Percentiles rank a stretch among this genome's conserved stretches.
These are phyloP conservation scores for Polypterus bichir DNA, from an alignment of 2,113 vertebrate genomes.

Conservation along the genomic window DNA sequence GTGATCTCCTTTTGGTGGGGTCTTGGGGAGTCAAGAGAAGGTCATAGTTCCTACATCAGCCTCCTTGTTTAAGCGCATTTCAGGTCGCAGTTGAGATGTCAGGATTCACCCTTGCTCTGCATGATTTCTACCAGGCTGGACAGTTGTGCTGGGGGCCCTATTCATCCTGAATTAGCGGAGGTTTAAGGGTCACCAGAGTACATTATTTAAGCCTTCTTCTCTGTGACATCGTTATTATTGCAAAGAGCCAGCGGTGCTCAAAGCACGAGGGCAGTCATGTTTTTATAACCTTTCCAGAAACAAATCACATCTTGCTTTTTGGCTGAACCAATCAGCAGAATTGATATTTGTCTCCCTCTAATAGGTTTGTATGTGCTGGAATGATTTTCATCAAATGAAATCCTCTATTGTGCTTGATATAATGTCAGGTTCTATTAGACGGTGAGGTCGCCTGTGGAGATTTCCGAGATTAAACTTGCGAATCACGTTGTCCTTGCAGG, in stretches of 20 bases:
- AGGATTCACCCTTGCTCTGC: too few relatives aligned
- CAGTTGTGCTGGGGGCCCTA: too few relatives aligned
- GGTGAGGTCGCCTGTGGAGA: conserved; percentile 41
- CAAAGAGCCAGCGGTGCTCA: neutral
- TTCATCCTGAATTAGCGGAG: too few relatives aligned
- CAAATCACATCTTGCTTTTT: conserved; percentile 62
- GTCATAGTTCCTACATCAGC: too few relatives aligned
- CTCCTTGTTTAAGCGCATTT: too few relatives aligned
- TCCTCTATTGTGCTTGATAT: conserved; percentile 98
- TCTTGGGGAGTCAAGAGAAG: too few relatives aligned
- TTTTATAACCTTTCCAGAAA: conserved; percentile 58
- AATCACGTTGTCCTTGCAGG: too few relatives aligned
- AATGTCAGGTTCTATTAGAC: conserved; percentile 93
- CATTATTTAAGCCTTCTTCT: neutral
- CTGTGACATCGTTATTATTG: conserved; percentile 1
- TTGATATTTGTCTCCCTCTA: conserved; percentile 54
- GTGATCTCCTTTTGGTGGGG: too few relatives aligned
- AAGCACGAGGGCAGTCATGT: conserved; percentile 20
- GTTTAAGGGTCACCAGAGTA: too few relatives aligned
- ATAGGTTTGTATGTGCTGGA: conserved; percentile 75
- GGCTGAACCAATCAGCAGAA: conserved; percentile 48
- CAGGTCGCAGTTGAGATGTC: too few relatives aligned
- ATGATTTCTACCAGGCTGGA: too few relatives aligned
- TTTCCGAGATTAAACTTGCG: conserved; percentile 48
- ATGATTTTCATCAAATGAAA: conserved; percentile 91